These are phyloP conservation scores for Heteromurus nitidus DNA, from an alignment of 2,888 invertebrate genomes.

Conservation along the genomic window DNA sequence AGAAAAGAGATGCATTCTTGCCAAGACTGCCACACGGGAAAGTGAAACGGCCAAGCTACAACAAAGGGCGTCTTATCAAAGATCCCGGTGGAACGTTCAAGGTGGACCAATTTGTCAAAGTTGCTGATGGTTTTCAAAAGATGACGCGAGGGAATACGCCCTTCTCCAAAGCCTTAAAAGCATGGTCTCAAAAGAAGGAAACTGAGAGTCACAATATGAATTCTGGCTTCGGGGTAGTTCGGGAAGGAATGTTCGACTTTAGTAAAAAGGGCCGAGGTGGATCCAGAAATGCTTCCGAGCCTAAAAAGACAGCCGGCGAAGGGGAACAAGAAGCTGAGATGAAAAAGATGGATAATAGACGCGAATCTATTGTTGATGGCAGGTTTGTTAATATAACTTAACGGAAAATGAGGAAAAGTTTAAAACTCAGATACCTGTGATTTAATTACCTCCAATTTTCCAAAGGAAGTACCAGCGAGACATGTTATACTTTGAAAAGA, in stretches of 20 bases:
- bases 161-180: conserved; percentile 59
- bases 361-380: conserved; percentile 51
- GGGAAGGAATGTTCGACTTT: conserved; percentile 47
- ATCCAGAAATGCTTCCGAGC: background rate
- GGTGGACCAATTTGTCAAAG: conserved; percentile 66
- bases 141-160: conserved; percentile 49
- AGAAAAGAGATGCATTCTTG: conserved; percentile 70
- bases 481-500: conserved; percentile 63
- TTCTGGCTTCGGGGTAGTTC: conserved; percentile 48
- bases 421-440: background rate
- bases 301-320: background rate
- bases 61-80: conserved; percentile 61
- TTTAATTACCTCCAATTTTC: background rate
- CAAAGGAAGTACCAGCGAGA: conserved; percentile 61
- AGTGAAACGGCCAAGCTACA: conserved; percentile 59
- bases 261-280: background rate
- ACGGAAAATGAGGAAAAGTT: background rate
- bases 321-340: background rate
- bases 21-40: conserved; percentile 59
- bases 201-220: conserved; percentile 43
- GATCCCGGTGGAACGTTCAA: conserved; percentile 66
- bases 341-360: conserved; percentile 31
- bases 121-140: conserved; percentile 67
- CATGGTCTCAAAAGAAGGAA: conserved; percentile 53
- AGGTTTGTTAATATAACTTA: conserved; percentile 18